Conservation (phyloP, 1,140 invertebrate genomes). For the Ceratitis capitata region DNA sequence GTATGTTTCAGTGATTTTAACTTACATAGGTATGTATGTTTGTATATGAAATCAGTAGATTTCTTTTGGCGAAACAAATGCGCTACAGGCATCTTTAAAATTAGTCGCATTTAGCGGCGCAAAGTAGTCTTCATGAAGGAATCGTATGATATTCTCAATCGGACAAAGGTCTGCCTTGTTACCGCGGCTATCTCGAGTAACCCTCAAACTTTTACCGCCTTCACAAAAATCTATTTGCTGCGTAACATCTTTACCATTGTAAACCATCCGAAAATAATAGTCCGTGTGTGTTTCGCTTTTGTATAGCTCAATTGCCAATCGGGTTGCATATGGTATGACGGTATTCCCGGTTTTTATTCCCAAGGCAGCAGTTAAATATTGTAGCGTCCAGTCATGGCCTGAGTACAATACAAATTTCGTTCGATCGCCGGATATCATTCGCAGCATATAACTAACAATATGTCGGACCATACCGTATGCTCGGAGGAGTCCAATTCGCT, state of each 20-base stretch:
- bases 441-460: slow-evolving; percentile 81
- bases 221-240: slow-evolving; percentile 83
- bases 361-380: slow-evolving; percentile 81
- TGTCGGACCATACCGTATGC: slow-evolving; percentile 82
- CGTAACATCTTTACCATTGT: slow-evolving; percentile 89
- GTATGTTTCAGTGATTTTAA: background rate
- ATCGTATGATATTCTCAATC: slow-evolving; percentile 84
- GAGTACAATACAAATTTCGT: slow-evolving; percentile 88
- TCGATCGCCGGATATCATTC: slow-evolving; percentile 79
- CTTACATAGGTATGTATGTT: background rate
- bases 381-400: slow-evolving; percentile 89
- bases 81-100: slow-evolving; percentile 81
- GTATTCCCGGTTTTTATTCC: slow-evolving; percentile 72
- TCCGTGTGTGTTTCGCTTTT: slow-evolving; percentile 70
- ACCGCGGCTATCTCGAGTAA: slow-evolving; percentile 64
- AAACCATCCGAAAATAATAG: slow-evolving; percentile 81
- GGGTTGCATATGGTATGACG: slow-evolving; percentile 79
- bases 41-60: background rate
- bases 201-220: slow-evolving; percentile 68
- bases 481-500: slow-evolving; percentile 74
- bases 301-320: slow-evolving; percentile 87
- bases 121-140: slow-evolving; percentile 88
- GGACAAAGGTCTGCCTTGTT: slow-evolving; percentile 76
- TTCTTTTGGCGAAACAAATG: slow-evolving; percentile 55
- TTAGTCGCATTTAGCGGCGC: slow-evolving; percentile 81